Conservation (phyloP, 2,888 invertebrate species). For the Xylota sylvarum region DNA sequence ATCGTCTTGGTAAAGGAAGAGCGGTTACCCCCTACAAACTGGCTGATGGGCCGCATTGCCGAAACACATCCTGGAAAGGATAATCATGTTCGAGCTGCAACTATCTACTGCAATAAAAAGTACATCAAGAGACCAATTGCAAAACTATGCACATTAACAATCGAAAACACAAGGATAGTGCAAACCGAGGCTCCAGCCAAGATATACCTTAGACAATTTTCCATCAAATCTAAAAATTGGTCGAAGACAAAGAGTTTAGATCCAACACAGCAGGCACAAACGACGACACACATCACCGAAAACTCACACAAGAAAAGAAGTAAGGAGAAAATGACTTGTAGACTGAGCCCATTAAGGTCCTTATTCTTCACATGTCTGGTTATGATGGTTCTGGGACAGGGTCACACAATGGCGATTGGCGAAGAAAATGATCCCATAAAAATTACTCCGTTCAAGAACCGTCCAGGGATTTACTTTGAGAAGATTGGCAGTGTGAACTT, state of each 20-base stretch:
- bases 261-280: neutral
- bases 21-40: slow-evolving; percentile 31
- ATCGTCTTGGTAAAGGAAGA: slow-evolving; percentile 41
- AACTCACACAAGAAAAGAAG: neutral
- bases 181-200: neutral
- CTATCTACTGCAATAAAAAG: neutral
- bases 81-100: slow-evolving; percentile 33
- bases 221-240: neutral
- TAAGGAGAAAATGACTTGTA: no score
- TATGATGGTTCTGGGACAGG: neutral
- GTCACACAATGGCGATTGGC: neutral
- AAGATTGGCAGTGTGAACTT: neutral
- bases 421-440: neutral
- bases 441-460: neutral
- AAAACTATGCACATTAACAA: neutral
- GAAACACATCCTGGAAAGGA: slow-evolving; percentile 51
- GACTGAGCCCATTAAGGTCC: neutral
- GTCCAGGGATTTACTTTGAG: neutral
- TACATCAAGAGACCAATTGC: slow-evolving; percentile 7
- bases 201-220: neutral
- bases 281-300: neutral
- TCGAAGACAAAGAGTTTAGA: neutral
- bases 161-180: neutral
- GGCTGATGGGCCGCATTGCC: slow-evolving; percentile 46
- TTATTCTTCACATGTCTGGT: neutral